Base-by-base conservation (phyloP, 2,888 invertebrate genomes). In the Chalcosyrphus nemorum region DNA sequence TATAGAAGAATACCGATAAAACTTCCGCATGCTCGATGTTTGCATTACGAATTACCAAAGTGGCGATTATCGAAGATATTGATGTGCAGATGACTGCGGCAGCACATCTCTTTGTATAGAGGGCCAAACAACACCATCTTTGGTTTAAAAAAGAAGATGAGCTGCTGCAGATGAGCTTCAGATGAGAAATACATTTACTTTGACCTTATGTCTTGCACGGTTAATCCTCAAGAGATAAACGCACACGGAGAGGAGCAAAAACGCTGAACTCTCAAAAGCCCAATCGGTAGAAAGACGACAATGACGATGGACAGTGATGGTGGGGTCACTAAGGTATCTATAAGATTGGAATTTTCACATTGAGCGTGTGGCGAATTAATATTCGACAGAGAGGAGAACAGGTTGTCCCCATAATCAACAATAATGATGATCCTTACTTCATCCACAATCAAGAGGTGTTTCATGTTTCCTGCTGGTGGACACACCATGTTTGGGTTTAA, bases 21-120 rank as follows among this genome's bases (percentile, higher is more conserved):
- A 84, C 84, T 84, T 84, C 84, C 84, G 84, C 84, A 74, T 84
- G 84, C 80, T 35, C 13, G 52, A 63, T 84, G 80, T 84, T 84
- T 84, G 74, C 80, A 84, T 80, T 84, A 75, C 74, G 80, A 84
- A 84, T 84, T 84, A 84, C 74, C 80, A 84, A 80, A 84, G 80
- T 84, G 84, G 80, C 84, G 84, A 84, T 84, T 84, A 84, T 84
- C 80, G 80, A 54, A 84, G 84, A 84, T 80, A 84, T 84, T 84
- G 84, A 84, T 84, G 84, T 65, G 70, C 74, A 74, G 80, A 78
- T 80, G 84, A 84, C 63, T 84, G 70, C 74, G 43, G 32, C 74
- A 50, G 32, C 13, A 13, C 70, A 75, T 80, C 38, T 52, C 17
- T 27, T 27, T 43, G 59, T 21, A 24, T 24, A 54, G 54, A 72